Percentiles rank a stretch among this genome's conserved stretches.
Evolutionary conservation across 2,888 invertebrate genomes (phyloP).

Genomic region (Epinotia nisella): DNA sequence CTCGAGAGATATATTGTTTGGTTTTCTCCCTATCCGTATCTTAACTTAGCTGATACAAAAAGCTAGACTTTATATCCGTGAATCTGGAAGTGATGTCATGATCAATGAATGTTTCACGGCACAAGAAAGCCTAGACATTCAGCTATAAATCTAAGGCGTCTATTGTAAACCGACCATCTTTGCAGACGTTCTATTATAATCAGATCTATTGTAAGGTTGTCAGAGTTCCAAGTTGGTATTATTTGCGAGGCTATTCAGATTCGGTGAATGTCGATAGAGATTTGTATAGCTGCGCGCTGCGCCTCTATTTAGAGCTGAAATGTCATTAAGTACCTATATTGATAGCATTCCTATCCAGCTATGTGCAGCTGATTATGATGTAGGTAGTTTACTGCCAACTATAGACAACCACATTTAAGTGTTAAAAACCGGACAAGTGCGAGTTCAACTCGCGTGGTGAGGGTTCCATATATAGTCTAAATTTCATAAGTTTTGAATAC

Average conservation of each 20-base stretch:
- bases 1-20: background rate
- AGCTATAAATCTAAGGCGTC: conserved; percentile 38
- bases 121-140: conserved; percentile 37
- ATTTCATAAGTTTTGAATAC: too few relatives aligned
- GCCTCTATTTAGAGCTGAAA: background rate
- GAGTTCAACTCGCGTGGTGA: too few relatives aligned
- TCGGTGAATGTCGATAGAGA: conserved; percentile 21
- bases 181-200: conserved; percentile 39
- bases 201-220: conserved; percentile 37
- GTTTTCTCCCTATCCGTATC: background rate
- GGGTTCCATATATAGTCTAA: too few relatives aligned
- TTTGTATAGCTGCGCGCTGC: conserved; percentile 1
- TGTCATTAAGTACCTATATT: background rate
- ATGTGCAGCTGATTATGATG: too few relatives aligned
- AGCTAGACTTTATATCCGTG: conserved; percentile 8
- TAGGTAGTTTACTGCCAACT: too few relatives aligned
- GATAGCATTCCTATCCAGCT: too few relatives aligned
- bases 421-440: too few relatives aligned
- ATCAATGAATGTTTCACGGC: conserved; percentile 35
- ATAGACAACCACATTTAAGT: too few relatives aligned
- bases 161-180: conserved; percentile 41
- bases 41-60: background rate
- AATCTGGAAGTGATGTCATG: conserved; percentile 32
- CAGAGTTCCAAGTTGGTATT: conserved; percentile 41
- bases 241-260: conserved; percentile 37